A percentile compares a stretch with the other conserved stretches of the same genome.
Evolutionary conservation across 1,140 invertebrate genomes (phyloP).

Genomic region (Pogonomyrmex barbatus): DNA sequence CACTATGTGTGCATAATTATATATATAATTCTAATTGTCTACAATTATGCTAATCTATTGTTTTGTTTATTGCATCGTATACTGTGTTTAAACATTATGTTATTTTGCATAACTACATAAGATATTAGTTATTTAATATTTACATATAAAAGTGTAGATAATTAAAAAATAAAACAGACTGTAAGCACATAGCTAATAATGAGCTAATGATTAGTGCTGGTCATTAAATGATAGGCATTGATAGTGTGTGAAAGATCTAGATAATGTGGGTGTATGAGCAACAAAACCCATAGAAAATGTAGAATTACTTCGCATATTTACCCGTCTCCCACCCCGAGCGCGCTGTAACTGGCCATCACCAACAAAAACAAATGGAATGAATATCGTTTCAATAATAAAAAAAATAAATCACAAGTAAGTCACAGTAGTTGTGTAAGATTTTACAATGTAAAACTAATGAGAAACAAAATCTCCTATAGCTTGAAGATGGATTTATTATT

Average conservation of each 20-base stretch:
- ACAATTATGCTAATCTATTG: conserved; percentile 53
- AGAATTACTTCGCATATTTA: conserved; percentile 85
- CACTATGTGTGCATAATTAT: conserved; percentile 53
- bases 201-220: conserved; percentile 66
- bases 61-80: conserved; percentile 7
- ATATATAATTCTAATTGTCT: conserved; percentile 40
- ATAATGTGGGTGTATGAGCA: conserved; percentile 38
- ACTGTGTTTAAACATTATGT: conserved; percentile 17
- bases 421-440: background rate
- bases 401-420: conserved; percentile 25
- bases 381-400: conserved; percentile 69
- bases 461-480: background rate
- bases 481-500: background rate
- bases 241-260: conserved; percentile 50
- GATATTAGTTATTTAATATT: conserved; percentile 41
- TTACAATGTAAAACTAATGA: background rate
- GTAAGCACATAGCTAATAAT: conserved; percentile 32
- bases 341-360: conserved; percentile 87
- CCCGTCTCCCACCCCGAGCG: conserved; percentile 87
- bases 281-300: conserved; percentile 59
- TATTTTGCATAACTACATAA: conserved; percentile 41
- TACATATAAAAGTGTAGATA: conserved; percentile 23
- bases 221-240: conserved; percentile 50
- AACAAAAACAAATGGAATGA: conserved; percentile 81
- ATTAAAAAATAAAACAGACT: conserved; percentile 28